A percentile compares a stretch with the other conserved stretches of the same genome.
phyloP scores from a whole-genome alignment of 2,888 invertebrate species.

The Epirrita christyi region DNA sequence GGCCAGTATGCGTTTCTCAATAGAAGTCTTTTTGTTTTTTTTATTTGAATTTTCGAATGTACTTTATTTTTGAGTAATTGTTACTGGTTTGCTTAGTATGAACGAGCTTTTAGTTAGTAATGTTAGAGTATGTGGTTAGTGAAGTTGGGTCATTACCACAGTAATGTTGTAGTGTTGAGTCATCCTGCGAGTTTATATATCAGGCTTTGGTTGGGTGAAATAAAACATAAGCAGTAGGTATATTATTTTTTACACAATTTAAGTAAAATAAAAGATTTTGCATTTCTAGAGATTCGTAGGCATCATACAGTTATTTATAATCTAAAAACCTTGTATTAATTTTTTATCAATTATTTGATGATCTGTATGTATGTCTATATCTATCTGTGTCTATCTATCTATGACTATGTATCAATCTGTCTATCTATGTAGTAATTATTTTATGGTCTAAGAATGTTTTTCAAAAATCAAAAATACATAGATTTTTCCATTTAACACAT shows the following conservation, averaged over 20 bases:
- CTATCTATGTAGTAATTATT: not conserved
- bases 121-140: slow-evolving; percentile 44
- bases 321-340: no score
- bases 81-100: slow-evolving; percentile 36
- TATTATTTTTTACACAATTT: no score
- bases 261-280: no score
- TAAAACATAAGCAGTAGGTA: not conserved
- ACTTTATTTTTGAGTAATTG: slow-evolving; percentile 3
- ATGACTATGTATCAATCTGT: no score
- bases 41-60: not conserved
- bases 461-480: not conserved
- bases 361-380: no score
- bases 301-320: no score
- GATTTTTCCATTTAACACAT: not conserved
- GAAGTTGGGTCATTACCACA: slow-evolving; percentile 48
- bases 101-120: slow-evolving; percentile 50
- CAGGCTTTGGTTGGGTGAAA: not conserved
- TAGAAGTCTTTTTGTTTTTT: no score
- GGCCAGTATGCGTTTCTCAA: no score
- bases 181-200: not conserved
- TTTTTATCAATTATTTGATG: no score
- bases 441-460: not conserved
- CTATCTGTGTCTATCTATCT: no score
- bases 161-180: no score
- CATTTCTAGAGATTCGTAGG: no score